phyloP scores from a whole-genome alignment of 2,888 invertebrate genomes.

The Stegophylla sp. region DNA sequence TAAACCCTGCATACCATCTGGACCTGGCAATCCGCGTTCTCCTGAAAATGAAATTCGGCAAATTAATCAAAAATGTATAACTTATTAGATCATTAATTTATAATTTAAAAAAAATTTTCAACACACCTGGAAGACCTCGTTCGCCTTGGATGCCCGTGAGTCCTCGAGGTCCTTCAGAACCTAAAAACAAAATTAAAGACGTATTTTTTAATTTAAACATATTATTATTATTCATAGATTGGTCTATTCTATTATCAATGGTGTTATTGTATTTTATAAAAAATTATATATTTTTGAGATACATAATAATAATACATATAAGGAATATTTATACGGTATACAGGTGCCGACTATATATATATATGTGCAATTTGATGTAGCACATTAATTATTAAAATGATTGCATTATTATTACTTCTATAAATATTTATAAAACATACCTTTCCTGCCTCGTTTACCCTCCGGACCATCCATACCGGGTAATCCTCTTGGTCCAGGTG shows the following conservation, averaged over 20 bases:
- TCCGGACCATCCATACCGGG: constrained; percentile 79
- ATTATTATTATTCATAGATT: no score
- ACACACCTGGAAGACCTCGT: constrained; percentile 70
- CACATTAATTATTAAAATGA: no score
- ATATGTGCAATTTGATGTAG: no score
- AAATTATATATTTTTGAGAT: no score
- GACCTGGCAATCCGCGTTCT: constrained; percentile 67
- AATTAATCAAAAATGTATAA: neutral
- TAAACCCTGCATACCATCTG: constrained; percentile 77
- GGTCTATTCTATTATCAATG: no score
- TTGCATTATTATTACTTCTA: no score
- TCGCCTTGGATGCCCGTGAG: constrained; percentile 76
- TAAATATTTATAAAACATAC: constrained; percentile 66
- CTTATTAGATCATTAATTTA: neutral
- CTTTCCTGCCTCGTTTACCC: constrained; percentile 82
- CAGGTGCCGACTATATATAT: no score
- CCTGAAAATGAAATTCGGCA: constrained; percentile 66
- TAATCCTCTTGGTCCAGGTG: constrained; percentile 76
- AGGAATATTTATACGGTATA: no score
- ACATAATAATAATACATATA: no score
- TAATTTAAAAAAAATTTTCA: neutral
- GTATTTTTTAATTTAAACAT: no score
- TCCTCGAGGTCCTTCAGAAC: constrained; percentile 72
- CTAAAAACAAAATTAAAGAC: constrained; percentile 65
- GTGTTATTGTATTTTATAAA: no score